Conservation (phyloP, 2,888 invertebrate genomes). For the Eumacrocentrus americanus region DNA sequence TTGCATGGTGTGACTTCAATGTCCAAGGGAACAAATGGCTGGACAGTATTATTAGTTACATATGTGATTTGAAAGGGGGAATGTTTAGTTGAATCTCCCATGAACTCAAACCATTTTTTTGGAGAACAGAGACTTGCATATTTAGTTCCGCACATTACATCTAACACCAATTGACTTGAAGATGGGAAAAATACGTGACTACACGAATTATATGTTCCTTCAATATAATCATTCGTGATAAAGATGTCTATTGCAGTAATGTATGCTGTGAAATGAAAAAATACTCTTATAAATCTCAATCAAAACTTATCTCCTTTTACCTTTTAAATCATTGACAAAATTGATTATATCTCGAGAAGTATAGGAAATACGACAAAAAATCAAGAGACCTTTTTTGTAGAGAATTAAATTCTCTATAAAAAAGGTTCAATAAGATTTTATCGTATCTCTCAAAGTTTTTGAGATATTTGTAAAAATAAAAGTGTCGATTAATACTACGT, state of each 20-base stretch:
- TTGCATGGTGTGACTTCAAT: slow-evolving; percentile 72
- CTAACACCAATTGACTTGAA: slow-evolving; percentile 77
- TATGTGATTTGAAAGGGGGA: slow-evolving; percentile 83
- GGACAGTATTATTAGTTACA: slow-evolving; percentile 63
- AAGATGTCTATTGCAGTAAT: slow-evolving; percentile 72
- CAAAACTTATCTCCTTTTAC: no score
- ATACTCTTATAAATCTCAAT: no score
- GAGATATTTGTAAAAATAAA: no score
- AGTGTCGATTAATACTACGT: no score
- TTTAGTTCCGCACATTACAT: slow-evolving; percentile 82
- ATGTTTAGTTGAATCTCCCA: slow-evolving; percentile 71
- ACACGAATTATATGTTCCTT: slow-evolving; percentile 83
- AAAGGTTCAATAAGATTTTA: no score
- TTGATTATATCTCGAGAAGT: no score
- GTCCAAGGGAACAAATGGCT: slow-evolving; percentile 66
- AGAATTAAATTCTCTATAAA: no score
- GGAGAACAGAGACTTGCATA: slow-evolving; percentile 76
- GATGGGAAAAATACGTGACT: slow-evolving; percentile 81
- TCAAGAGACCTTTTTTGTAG: no score
- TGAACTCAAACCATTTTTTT: slow-evolving; percentile 72
- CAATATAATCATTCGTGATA: slow-evolving; percentile 73
- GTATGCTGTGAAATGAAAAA: slow-evolving; percentile 59
- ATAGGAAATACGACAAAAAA: no score
- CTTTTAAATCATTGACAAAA: no score
- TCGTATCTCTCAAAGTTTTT: no score